These are phyloP conservation scores for Crotalus tigris DNA, from an alignment of 2,113 vertebrate genomes.

Conservation along the genomic window DNA sequence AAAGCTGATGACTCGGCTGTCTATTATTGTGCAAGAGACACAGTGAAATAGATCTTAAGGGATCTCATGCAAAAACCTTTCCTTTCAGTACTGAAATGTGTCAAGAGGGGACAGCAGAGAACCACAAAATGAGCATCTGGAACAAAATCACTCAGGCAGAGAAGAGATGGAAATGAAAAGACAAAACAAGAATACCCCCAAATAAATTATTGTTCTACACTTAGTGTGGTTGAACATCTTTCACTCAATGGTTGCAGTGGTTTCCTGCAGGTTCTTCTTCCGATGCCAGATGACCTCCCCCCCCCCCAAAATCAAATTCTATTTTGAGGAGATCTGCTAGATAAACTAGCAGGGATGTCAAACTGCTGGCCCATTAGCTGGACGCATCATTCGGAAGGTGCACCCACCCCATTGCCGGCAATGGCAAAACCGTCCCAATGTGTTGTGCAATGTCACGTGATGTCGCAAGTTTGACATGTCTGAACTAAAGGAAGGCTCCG, in stretches of 20 bases:
- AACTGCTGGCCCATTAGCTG: no score
- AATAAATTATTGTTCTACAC: fast-evolving
- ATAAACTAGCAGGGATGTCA: no score
- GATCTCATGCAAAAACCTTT: not conserved
- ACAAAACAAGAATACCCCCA: not conserved
- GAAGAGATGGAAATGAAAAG: not conserved
- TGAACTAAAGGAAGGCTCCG: no score
- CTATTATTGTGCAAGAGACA: not conserved
- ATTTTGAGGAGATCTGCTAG: no score
- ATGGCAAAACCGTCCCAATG: no score
- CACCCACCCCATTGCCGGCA: no score
- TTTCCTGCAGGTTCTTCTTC: not conserved
- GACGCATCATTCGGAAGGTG: no score
- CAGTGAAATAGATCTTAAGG: not conserved
- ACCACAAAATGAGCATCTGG: not conserved
- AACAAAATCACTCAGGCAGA: not conserved
- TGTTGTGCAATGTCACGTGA: no score
- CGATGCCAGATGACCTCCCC: no score
- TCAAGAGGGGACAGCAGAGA: fast-evolving
- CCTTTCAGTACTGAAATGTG: not conserved
- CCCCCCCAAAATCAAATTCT: no score
- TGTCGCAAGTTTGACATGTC: no score
- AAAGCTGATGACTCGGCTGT: not conserved
- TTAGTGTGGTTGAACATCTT: not conserved
- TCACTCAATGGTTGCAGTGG: not conserved